phyloP scores from a whole-genome alignment of 2,113 vertebrate genomes.

The Ptilorrhoa leucosticta region DNA sequence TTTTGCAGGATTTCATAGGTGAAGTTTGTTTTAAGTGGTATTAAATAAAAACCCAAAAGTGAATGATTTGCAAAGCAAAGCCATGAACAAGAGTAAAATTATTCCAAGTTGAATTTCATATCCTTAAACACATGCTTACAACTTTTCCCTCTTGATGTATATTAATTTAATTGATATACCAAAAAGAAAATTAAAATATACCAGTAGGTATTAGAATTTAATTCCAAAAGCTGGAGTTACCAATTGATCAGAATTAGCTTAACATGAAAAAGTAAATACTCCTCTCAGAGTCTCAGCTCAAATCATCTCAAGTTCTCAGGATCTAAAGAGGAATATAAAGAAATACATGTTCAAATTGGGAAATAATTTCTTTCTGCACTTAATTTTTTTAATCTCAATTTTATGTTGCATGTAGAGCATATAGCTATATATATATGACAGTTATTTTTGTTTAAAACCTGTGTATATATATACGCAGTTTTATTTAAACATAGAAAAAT shows the following conservation, averaged over 20 bases:
- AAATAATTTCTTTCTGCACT: background rate
- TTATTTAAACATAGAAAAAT: background rate
- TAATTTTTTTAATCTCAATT: background rate
- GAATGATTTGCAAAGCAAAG: background rate
- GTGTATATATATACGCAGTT: background rate
- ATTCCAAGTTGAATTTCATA: background rate
- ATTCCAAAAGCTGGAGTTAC: background rate
- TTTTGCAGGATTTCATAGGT: background rate
- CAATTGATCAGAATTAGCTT: background rate
- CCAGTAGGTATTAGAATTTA: background rate
- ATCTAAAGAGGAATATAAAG: background rate
- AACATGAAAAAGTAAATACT: background rate
- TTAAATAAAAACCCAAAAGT: background rate
- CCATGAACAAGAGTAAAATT: background rate
- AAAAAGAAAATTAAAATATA: background rate
- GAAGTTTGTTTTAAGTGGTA: background rate
- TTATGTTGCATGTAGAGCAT: background rate
- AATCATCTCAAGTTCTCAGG: background rate
- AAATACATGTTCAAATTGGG: background rate
- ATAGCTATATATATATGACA: background rate
- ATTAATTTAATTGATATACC: background rate
- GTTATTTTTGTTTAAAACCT: slow-evolving; percentile 21
- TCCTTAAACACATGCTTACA: background rate
- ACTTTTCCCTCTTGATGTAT: background rate
- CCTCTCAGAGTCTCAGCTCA: background rate